Evolutionary conservation across 1,140 invertebrate species (phyloP).

Genomic region (Ceratoteleas bidentatus): DNA sequence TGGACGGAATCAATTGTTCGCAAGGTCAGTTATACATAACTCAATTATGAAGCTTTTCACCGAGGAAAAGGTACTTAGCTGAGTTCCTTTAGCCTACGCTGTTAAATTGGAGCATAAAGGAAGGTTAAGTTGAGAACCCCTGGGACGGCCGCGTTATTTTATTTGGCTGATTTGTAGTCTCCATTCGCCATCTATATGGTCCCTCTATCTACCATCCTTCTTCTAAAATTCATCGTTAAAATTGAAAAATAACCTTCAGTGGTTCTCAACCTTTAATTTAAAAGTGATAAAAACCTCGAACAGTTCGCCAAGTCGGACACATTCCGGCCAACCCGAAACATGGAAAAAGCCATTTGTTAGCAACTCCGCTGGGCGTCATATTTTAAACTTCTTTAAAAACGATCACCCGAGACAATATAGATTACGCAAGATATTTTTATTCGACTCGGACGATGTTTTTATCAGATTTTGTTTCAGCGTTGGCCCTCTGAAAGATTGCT

Average conservation of each 20-base stretch:
- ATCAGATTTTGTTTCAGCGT: conserved; percentile 59
- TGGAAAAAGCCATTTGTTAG: conserved; percentile 20
- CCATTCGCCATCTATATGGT: too few relatives aligned
- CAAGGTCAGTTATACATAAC: too few relatives aligned
- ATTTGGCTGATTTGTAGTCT: too few relatives aligned
- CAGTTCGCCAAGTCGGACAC: background rate
- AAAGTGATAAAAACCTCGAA: background rate
- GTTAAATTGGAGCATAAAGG: background rate
- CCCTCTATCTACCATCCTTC: too few relatives aligned
- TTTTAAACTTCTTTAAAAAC: conserved; percentile 49
- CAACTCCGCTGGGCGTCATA: conserved; percentile 14
- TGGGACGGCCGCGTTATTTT: too few relatives aligned
- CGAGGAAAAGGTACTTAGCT: too few relatives aligned
- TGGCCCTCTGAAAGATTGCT: conserved; percentile 61
- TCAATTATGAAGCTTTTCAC: too few relatives aligned
- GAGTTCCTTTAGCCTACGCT: too few relatives aligned
- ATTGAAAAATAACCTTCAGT: conserved; percentile 1
- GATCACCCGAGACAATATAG: conserved; percentile 35
- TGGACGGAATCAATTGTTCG: too few relatives aligned
- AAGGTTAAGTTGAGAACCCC: background rate
- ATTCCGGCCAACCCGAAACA: conserved; percentile 1
- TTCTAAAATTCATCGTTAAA: too few relatives aligned
- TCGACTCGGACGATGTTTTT: conserved; percentile 49
- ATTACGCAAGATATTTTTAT: conserved; percentile 54
- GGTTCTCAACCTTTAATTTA: conserved; percentile 6